phyloP scores from a whole-genome alignment of 2,888 invertebrate genomes.

The Bugula neritina region DNA sequence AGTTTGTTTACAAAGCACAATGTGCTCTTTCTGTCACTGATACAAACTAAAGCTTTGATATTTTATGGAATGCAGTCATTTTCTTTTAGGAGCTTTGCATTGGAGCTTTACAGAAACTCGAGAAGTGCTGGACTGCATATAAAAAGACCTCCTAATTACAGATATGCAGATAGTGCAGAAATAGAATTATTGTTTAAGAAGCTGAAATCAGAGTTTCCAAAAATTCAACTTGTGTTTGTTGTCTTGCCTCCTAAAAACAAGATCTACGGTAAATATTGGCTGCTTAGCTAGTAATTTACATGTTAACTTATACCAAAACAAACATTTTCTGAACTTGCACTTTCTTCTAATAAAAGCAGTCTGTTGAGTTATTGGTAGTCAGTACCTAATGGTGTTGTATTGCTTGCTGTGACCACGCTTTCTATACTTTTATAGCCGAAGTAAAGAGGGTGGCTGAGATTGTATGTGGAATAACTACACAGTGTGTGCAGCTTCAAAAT shows the following conservation, averaged over 20 bases:
- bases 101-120: conserved; percentile 95
- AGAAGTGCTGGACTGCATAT: conserved; percentile 99
- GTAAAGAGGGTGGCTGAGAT: conserved; percentile 99
- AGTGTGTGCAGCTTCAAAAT: conserved; percentile 99
- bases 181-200: conserved; percentile 99
- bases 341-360: too few relatives aligned
- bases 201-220: conserved; percentile 90
- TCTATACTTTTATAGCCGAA: conserved; percentile 84
- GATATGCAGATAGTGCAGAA: conserved; percentile 98
- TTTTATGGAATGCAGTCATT: too few relatives aligned
- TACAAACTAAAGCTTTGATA: too few relatives aligned
- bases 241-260: conserved; percentile 98
- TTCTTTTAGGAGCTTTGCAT: conserved; percentile 79
- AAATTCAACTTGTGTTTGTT: conserved; percentile 92
- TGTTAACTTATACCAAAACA: too few relatives aligned
- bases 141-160: conserved; percentile 87
- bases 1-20: too few relatives aligned
- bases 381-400: too few relatives aligned
- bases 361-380: too few relatives aligned
- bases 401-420: too few relatives aligned
- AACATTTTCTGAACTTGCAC: too few relatives aligned
- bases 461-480: conserved; percentile 96
- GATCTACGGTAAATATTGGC: conserved; percentile 81
- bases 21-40: too few relatives aligned
- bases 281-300: too few relatives aligned